Conservation (phyloP, 2,113 vertebrate genomes). For the Dendropsophus ebraccatus region DNA sequence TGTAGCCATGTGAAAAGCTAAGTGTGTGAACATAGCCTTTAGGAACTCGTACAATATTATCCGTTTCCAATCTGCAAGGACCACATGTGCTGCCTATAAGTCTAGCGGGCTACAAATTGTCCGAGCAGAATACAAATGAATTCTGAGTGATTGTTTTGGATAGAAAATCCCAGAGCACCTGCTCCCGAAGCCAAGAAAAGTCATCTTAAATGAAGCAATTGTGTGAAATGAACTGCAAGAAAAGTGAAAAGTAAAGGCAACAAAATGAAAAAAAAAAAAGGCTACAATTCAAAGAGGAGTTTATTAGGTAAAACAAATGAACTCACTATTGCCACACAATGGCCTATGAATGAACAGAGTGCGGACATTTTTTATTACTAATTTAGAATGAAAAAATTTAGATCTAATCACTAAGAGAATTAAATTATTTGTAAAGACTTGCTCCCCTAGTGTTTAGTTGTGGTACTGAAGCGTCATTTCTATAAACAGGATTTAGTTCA, state of each 20-base stretch:
- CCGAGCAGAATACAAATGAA: slow-evolving; percentile 51
- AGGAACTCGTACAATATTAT: slow-evolving; percentile 8
- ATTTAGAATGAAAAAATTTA: neutral
- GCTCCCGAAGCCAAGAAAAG: slow-evolving; percentile 42
- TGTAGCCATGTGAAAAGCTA: neutral
- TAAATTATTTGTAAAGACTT: neutral
- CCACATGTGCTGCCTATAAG: slow-evolving; percentile 37
- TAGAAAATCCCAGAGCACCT: slow-evolving; percentile 43
- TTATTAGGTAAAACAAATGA: slow-evolving; percentile 21
- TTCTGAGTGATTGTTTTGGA: slow-evolving; percentile 43
- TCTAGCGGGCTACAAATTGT: slow-evolving; percentile 40
- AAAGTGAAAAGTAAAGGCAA: slow-evolving; percentile 10
- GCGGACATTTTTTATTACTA: neutral
- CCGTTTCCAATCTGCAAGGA: slow-evolving; percentile 25
- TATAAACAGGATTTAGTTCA: no score
- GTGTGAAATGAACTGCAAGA: slow-evolving; percentile 18
- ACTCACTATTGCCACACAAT: slow-evolving; percentile 9
- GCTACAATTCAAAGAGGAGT: slow-evolving; percentile 8
- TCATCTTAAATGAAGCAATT: slow-evolving; percentile 50
- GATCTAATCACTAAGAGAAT: neutral
- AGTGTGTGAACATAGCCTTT: neutral
- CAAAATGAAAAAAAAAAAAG: slow-evolving; percentile 35
- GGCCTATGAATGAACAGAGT: neutral
- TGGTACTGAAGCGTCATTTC: neutral
- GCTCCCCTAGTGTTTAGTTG: neutral